A percentile compares a stretch with the other conserved stretches of the same genome.
Conservation (phyloP, 2,797 vertebrate species). For the Catharus ustulatus region DNA sequence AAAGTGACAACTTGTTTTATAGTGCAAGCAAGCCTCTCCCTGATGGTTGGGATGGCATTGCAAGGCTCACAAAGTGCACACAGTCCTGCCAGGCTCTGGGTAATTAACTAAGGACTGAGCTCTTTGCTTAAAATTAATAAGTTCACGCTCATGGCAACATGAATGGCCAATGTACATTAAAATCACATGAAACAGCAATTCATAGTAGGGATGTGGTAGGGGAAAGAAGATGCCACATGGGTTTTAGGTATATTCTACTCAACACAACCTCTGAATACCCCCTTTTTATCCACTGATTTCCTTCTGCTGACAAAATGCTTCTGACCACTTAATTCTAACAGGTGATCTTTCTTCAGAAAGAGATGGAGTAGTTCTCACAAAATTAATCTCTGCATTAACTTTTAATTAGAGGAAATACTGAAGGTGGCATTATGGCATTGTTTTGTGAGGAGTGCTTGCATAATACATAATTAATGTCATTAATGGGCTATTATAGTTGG, state of each 20-base stretch:
- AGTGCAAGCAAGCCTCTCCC: background rate
- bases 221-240: background rate
- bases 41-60: background rate
- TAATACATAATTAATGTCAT: background rate
- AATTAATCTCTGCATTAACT: background rate
- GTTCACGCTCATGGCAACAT: background rate
- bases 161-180: background rate
- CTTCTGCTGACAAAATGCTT: background rate
- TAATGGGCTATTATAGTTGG: background rate
- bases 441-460: background rate
- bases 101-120: background rate
- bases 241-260: background rate
- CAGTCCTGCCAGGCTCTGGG: background rate
- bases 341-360: background rate
- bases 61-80: background rate
- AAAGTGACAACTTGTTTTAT: conserved; percentile 53
- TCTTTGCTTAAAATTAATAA: background rate
- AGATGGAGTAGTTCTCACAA: background rate
- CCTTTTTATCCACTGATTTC: background rate
- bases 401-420: background rate
- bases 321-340: background rate
- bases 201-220: background rate
- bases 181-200: background rate
- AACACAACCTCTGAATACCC: background rate
- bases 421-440: background rate